Evolutionary conservation across 1,140 invertebrate genomes (phyloP), one percentile per base, ranked within the genome.

Genomic region (Xylocopa sonorina): DNA sequence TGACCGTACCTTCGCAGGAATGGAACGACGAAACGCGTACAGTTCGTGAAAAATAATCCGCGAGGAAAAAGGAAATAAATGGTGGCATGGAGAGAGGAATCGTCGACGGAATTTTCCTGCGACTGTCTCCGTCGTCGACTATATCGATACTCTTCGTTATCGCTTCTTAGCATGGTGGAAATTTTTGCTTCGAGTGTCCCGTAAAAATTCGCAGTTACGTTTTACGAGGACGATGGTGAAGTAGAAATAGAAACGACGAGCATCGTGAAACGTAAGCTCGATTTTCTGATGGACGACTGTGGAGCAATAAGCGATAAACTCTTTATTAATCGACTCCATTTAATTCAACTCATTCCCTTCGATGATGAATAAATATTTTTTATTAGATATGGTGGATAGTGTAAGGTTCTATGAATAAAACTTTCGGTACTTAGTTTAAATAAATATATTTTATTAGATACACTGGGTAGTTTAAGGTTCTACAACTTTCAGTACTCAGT

Each of bases 131-230:
- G 2, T 48, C 64, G 63, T 66, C 21, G 10, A 62, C 7, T 7
- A 10, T 14, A 67, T 51, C 64, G 21, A 51, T 67, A 34, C 2
- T 14, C 14, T 21, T 50, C 29, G 64, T 67, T 67, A 50, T 66
- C 46, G 46, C 10, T 3, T 27, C 1, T 2, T 16, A 14, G 29
- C 32, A 1, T 29, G 29, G 9, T 51, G 64, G 0, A 34, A 48
- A 38, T 14, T 34, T 67, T 34, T 24, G 32, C 29, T n/a, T 3
- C 16, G 2, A 18, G 0, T 1, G 6, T 1, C 2, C 0, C 21
- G 27, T 14, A 43, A 21, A 66, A 67, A 67, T 67, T 67, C 7
- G 27, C n/a, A n/a, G n/a, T n/a, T 16, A 46, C 18, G 16, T 29
- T 46, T 21, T 21, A 16, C 12, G 0, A 10, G 3, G 48, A 6